Evolutionary conservation across 2,797 vertebrate species (phyloP).

Genomic region (Sciurus carolinensis): DNA sequence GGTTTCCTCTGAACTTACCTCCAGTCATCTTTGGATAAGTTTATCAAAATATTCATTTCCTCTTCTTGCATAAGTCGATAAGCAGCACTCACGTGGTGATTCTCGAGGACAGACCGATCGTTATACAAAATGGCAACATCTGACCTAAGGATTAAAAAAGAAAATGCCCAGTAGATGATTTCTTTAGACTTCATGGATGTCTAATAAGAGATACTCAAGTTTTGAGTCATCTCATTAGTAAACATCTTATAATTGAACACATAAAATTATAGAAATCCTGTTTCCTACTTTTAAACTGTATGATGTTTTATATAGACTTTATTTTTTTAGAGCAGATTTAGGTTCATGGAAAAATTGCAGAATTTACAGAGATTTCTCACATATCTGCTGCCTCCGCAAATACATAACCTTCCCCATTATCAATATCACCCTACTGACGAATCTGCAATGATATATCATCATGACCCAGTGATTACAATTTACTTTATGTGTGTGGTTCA

Average conservation of each 20-base stretch:
- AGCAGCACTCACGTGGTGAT: slow-evolving; percentile 98
- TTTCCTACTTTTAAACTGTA: neutral
- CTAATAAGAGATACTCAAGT: neutral
- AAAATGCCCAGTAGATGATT: neutral
- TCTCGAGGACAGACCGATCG: slow-evolving; percentile 98
- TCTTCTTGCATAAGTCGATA: slow-evolving; percentile 99
- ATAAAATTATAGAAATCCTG: neutral
- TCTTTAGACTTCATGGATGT: neutral
- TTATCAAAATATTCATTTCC: slow-evolving; percentile 98
- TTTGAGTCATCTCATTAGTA: neutral
- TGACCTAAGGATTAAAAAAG: slow-evolving; percentile 90
- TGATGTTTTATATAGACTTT: neutral
- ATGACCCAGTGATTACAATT: neutral
- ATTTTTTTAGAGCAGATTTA: slow-evolving; percentile 15
- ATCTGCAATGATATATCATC: neutral
- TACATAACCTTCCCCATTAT: neutral
- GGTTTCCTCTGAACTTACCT: slow-evolving; percentile 90
- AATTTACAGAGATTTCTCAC: neutral
- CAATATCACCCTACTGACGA: neutral
- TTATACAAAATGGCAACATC: slow-evolving; percentile 98
- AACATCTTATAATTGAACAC: neutral
- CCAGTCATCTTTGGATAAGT: slow-evolving; percentile 99
- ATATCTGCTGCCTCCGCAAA: neutral
- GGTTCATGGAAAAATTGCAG: neutral
- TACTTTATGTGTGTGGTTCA: neutral